Base-by-base conservation (phyloP, 2,888 invertebrate genomes). In the Blera fallax region DNA sequence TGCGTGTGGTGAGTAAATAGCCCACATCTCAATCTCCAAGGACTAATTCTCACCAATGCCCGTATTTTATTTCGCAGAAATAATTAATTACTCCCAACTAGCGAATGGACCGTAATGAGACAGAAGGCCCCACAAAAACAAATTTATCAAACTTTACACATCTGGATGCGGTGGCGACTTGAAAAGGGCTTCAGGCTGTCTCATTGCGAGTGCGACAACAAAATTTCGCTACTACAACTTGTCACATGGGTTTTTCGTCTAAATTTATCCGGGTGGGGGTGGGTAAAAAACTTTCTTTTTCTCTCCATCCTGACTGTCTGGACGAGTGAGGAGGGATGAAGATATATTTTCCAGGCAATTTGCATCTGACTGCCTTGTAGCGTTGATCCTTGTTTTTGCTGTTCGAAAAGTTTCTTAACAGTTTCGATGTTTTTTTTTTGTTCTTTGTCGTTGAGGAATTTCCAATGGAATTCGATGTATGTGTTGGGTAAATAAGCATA, bases 21-120 rank as follows among this genome's bases (percentile, higher is more conserved):
- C 45, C 32, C 54, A 54, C 52, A 54, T 11, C 74, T 24, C 29
- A 45, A 32, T 34, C 54, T 64, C 34, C n/a, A 50, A 43, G 56
- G 54, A 67, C 11, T 67, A 16, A 37, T 54, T 69, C 40, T 32
- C 18, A 14, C 37, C 43, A n/a, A 6, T 0, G 18, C 18, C 52
- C 4, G 54, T 69, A 54, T 69, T 69, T 69, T 69, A 69, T 29
- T 54, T 69, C 27, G 29, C 43, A 56, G 37, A 58, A 58, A 24
- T 58, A 70, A 70, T 70, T 70, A 70, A 70, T 70, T 45, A 70
- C 24, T 45, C 8, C 70, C 21, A 14, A 43, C 70, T 18, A 27
- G 29, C 14, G 10, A 21, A 56, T n/a, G 18, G 29, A 45, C 43
- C n/a, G 45, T 14, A 21, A 56, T 29, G 3, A 14, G 40, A 3